phyloP scores from a whole-genome alignment of 2,888 invertebrate genomes.

The Itoplectis maculator region DNA sequence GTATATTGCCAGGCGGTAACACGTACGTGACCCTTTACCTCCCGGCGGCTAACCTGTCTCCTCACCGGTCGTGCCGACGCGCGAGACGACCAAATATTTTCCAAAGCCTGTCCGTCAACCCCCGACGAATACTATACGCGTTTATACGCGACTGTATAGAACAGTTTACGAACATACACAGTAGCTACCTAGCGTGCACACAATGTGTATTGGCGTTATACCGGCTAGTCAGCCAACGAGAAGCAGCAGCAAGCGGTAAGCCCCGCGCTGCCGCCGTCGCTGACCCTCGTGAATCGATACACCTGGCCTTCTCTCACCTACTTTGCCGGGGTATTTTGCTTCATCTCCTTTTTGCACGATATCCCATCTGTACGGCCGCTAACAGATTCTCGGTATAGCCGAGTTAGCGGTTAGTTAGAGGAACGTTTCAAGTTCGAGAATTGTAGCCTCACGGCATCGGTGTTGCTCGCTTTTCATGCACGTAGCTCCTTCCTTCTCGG shows the following conservation, averaged over 20 bases:
- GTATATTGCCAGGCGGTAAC: no score
- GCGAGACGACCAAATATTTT: slow-evolving; percentile 55
- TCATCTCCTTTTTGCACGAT: slow-evolving; percentile 22
- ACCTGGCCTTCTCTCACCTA: slow-evolving; percentile 62
- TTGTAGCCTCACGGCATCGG: neutral
- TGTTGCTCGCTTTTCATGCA: slow-evolving; percentile 5
- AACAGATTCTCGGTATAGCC: slow-evolving; percentile 44
- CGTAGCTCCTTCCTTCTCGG: neutral
- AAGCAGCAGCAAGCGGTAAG: no score
- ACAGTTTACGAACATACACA: neutral
- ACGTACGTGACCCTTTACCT: slow-evolving; percentile 7
- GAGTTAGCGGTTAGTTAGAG: slow-evolving; percentile 6
- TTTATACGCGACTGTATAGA: neutral
- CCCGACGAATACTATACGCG: slow-evolving; percentile 6
- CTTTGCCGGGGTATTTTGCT: slow-evolving; percentile 42
- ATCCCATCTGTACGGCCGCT: slow-evolving; percentile 18
- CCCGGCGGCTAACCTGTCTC: slow-evolving; percentile 1
- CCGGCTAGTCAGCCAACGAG: slow-evolving; percentile 42
- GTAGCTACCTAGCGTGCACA: neutral
- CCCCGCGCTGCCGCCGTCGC: slow-evolving; percentile 38
- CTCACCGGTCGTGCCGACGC: neutral
- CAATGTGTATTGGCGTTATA: slow-evolving; percentile 4
- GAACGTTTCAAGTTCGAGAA: neutral
- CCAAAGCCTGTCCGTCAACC: slow-evolving; percentile 47
- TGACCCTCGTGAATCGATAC: slow-evolving; percentile 62